Evolutionary conservation across 92 coral and sea anemone species (phyloP).

Genomic region (Porites lobata): DNA sequence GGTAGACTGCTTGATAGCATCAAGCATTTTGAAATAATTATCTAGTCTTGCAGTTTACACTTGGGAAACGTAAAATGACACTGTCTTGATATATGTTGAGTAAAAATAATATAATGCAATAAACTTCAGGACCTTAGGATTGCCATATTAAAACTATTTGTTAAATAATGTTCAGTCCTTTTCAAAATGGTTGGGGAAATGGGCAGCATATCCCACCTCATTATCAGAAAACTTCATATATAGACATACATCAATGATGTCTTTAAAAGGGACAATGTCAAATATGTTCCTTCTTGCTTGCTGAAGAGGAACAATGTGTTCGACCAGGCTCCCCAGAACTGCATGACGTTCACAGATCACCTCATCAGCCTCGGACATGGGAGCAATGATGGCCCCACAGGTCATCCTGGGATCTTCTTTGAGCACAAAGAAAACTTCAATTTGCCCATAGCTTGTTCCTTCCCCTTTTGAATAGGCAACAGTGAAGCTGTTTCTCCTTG

Average conservation of each 20-base stretch:
- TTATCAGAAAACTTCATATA: conserved; percentile 53
- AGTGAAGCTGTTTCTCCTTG: conserved; percentile 58
- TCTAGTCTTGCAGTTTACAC: too few species aligned
- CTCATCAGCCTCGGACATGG: conserved; percentile 5
- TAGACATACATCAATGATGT: conserved; percentile 50
- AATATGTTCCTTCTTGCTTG: conserved; percentile 39
- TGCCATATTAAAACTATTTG: not conserved
- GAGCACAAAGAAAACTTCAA: conserved; percentile 46
- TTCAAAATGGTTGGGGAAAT: conserved; percentile 54
- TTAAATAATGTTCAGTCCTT: conserved; percentile 20
- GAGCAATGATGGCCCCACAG: conserved; percentile 40
- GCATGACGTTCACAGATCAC: conserved; percentile 46
- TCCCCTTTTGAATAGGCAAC: conserved; percentile 41
- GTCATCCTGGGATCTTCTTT: conserved; percentile 10
- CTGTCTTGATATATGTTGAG: too few species aligned
- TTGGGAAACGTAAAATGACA: too few species aligned
- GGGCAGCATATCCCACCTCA: conserved; percentile 54
- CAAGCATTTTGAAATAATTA: too few species aligned
- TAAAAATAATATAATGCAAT: not conserved
- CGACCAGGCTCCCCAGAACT: conserved; percentile 33
- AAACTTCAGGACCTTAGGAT: not conserved
- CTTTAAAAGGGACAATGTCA: conserved; percentile 20
- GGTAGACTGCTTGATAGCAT: too few species aligned
- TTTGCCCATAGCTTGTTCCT: conserved; percentile 49
- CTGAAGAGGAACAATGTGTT: conserved; percentile 42